A percentile compares a stretch with the other conserved stretches of the same genome.
Evolutionary conservation across 2,797 vertebrate species (phyloP).

Genomic region (Peromyscus aztecus): DNA sequence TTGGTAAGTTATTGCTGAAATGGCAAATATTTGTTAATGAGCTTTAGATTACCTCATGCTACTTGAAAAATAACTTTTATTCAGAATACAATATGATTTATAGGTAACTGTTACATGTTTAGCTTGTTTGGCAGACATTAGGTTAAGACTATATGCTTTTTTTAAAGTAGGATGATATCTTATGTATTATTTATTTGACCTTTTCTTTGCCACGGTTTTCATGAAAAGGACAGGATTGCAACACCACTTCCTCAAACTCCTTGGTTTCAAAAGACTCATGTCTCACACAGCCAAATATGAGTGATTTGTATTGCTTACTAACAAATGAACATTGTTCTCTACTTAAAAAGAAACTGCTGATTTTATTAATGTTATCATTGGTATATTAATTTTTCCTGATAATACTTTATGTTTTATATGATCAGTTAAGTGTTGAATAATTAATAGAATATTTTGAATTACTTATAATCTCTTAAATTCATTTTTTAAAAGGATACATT

Average conservation of each 20-base stretch:
- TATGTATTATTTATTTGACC: slow-evolving; percentile 67
- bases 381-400: slow-evolving; percentile 8
- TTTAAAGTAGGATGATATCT: slow-evolving; percentile 39
- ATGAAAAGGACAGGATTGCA: slow-evolving; percentile 69
- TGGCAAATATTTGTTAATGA: neutral
- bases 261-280: slow-evolving; percentile 72
- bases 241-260: slow-evolving; percentile 70
- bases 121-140: slow-evolving; percentile 8
- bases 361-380: slow-evolving; percentile 34
- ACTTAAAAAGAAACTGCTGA: neutral
- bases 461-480: slow-evolving; percentile 11
- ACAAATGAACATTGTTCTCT: slow-evolving; percentile 70
- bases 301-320: slow-evolving; percentile 56
- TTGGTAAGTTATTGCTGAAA: neutral
- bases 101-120: neutral
- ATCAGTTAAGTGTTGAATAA: slow-evolving; percentile 34
- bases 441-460: slow-evolving; percentile 37
- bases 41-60: neutral
- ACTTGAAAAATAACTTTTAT: slow-evolving; percentile 50
- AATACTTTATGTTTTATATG: slow-evolving; percentile 49
- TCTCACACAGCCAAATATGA: slow-evolving; percentile 58
- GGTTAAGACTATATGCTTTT: neutral
- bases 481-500: slow-evolving; percentile 31
- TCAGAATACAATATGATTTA: slow-evolving; percentile 14
- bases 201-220: slow-evolving; percentile 72